phyloP scores from a whole-genome alignment of 2,888 invertebrate species.

The Ferdinandea cuprea region DNA sequence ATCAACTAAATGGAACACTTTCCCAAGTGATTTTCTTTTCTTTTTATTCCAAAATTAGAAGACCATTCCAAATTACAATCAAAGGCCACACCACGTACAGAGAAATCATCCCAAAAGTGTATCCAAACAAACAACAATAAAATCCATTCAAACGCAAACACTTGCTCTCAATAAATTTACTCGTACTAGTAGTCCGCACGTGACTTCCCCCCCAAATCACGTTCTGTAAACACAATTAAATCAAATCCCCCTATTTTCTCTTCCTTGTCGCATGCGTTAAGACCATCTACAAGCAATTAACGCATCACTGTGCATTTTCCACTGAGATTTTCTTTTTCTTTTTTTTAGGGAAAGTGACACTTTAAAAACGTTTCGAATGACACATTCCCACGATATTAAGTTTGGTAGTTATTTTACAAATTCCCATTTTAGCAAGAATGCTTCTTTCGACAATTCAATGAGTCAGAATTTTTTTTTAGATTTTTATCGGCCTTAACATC shows the following conservation, averaged over 20 bases:
- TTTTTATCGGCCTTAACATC: constrained; percentile 32
- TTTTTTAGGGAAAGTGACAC: neutral
- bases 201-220: constrained; percentile 60
- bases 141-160: constrained; percentile 21
- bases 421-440: neutral
- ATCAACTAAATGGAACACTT: constrained; percentile 10
- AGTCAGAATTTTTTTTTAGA: constrained; percentile 3
- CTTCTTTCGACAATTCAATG: constrained; percentile 11
- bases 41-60: neutral
- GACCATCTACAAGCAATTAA: constrained; percentile 62
- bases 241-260: constrained; percentile 44
- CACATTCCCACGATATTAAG: constrained; percentile 14
- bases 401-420: neutral
- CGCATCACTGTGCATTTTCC: constrained; percentile 33
- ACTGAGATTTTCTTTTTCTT: constrained; percentile 22
- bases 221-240: constrained; percentile 56
- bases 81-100: constrained; percentile 14
- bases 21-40: neutral
- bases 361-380: neutral
- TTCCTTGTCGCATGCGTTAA: constrained; percentile 34
- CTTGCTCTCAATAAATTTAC: constrained; percentile 49
- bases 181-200: constrained; percentile 34
- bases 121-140: neutral
- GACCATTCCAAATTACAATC: constrained; percentile 10
- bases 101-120: neutral